Conservation (phyloP, 2,797 vertebrate species). For the Falco berigora region DNA sequence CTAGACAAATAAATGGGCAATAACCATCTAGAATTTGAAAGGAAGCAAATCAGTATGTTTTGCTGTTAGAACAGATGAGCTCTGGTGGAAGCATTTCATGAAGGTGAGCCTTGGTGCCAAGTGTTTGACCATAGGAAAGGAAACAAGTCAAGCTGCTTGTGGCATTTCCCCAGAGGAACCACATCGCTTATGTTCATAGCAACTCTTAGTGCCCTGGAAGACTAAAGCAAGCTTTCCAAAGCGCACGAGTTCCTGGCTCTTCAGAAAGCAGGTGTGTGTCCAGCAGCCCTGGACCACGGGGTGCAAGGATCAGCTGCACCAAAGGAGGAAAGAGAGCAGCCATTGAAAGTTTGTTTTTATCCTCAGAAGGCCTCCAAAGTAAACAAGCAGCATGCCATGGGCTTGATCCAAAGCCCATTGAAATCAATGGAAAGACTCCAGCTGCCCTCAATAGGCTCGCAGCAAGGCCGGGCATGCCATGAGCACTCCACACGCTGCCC, state of each 20-base stretch:
- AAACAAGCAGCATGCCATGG: slow-evolving; percentile 23
- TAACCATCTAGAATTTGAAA: neutral
- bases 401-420: slow-evolving; percentile 24
- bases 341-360: neutral
- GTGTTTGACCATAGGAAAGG: neutral
- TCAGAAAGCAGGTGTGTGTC: neutral
- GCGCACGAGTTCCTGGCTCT: neutral
- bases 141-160: neutral
- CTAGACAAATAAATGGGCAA: neutral
- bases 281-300: neutral
- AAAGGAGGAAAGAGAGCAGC: neutral
- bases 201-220: too few relatives aligned
- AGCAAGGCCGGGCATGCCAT: neutral
- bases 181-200: neutral
- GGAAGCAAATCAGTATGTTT: neutral
- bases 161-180: neutral
- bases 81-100: neutral
- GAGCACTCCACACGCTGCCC: neutral
- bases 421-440: neutral
- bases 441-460: neutral
- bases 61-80: neutral
- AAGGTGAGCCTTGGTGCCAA: neutral
- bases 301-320: neutral
- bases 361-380: neutral
- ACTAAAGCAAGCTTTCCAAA: neutral